Conservation (phyloP, 92 coral and sea anemone genomes). For the Porites evermanni region DNA sequence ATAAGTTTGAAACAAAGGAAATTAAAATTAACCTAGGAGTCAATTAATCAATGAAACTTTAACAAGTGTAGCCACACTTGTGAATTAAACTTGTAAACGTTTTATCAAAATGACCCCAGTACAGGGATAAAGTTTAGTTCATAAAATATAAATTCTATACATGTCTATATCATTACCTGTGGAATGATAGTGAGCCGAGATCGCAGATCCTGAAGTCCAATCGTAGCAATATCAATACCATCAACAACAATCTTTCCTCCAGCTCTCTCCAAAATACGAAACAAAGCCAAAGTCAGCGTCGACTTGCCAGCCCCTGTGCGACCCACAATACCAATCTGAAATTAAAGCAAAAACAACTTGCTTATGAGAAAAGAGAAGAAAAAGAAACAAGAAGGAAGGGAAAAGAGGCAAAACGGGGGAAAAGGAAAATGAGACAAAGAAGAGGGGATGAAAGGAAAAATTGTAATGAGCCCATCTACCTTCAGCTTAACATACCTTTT, state of each 20-base stretch:
- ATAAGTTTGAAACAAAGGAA: too few species aligned
- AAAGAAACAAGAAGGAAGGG: too few species aligned
- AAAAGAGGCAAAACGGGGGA: not conserved
- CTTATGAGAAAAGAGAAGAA: too few species aligned
- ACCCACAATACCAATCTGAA: constrained; percentile 93
- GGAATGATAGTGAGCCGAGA: constrained; percentile 96
- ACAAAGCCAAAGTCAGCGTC: constrained; percentile 88
- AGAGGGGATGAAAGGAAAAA: not conserved
- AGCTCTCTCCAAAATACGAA: constrained; percentile 89
- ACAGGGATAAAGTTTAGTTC: too few species aligned
- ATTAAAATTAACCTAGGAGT: too few species aligned
- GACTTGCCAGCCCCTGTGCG: constrained; percentile 99
- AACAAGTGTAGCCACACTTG: too few species aligned
- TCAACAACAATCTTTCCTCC: constrained; percentile 90
- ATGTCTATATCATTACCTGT: constrained; percentile 70
- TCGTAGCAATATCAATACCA: constrained; percentile 81
- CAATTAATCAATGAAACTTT: too few species aligned
- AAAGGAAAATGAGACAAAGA: not conserved
- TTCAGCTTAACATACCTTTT: constrained; percentile 60
- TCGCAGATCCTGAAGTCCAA: constrained; percentile 95
- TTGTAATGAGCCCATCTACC: not conserved
- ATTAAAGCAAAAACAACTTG: not conserved
- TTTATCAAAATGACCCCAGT: too few species aligned
- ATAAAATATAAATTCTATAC: not conserved
- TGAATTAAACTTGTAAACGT: too few species aligned